Percentiles rank a stretch among this genome's conserved stretches.
These are phyloP conservation scores for Phymorhynchus buccinoides DNA, from an alignment of 1,140 invertebrate species.

Conservation along the genomic window DNA sequence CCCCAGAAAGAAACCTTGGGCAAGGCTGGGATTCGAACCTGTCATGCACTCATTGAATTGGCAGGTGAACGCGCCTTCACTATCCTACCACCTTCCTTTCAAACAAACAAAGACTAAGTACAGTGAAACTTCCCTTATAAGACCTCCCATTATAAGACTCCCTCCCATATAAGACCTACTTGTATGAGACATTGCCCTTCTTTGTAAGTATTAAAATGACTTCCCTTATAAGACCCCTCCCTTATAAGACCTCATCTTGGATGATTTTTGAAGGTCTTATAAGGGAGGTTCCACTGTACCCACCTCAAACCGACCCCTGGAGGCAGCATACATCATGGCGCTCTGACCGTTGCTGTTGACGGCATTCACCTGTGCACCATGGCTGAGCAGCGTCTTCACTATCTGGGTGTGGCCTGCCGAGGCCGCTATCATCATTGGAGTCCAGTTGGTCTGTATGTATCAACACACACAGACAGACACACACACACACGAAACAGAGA, in stretches of 20 bases:
- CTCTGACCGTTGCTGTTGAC: constrained; percentile 77
- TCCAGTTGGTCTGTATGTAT: constrained; percentile 79
- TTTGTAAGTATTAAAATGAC: too few species aligned
- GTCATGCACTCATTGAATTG: too few species aligned
- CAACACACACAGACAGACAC: background rate
- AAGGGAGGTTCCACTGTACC: background rate
- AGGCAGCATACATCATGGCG: constrained; percentile 69
- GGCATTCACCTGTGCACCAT: constrained; percentile 83
- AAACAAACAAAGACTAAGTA: background rate
- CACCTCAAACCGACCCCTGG: constrained; percentile 69
- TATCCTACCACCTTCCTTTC: background rate
- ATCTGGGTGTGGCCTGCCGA: constrained; percentile 83
- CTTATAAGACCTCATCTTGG: too few species aligned
- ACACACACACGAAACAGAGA: constrained; percentile 9
- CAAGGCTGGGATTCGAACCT: too few species aligned
- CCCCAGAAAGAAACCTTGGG: background rate
- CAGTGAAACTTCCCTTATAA: too few species aligned
- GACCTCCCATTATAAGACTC: too few species aligned
- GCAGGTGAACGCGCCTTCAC: too few species aligned
- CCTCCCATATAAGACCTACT: too few species aligned
- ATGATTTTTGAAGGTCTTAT: too few species aligned
- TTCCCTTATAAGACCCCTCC: too few species aligned
- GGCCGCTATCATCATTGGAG: constrained; percentile 86
- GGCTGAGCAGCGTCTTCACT: constrained; percentile 80
- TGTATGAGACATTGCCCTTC: too few species aligned